Conservation (phyloP, 2,797 vertebrate genomes). For the Pseudotriccus pelzelni region DNA sequence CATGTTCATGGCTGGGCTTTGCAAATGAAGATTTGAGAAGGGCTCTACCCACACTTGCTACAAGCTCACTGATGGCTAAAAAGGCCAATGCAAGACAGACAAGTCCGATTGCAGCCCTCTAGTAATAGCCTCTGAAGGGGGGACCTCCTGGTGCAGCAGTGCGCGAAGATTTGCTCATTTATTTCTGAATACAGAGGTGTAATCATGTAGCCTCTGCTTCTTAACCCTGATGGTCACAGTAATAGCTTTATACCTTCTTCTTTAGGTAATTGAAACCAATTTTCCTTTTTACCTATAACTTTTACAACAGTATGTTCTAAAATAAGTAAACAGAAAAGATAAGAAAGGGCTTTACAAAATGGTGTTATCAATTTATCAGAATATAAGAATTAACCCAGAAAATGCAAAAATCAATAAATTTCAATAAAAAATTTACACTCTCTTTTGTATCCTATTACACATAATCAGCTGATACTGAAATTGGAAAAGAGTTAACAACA, state of each 20-base stretch:
- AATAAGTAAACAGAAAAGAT: conserved; percentile 5
- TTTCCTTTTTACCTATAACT: conserved; percentile 38
- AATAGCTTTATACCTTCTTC: conserved; percentile 7
- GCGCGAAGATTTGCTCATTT: conserved; percentile 6
- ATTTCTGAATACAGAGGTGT: neutral
- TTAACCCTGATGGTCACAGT: neutral
- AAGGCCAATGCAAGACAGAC: too few relatives aligned
- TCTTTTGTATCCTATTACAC: neutral
- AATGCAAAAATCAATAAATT: neutral
- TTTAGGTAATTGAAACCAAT: conserved; percentile 29
- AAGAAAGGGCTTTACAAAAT: conserved; percentile 8
- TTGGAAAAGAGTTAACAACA: neutral
- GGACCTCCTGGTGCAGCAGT: neutral
- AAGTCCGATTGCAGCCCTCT: too few relatives aligned
- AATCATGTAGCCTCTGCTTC: neutral
- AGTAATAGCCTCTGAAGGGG: neutral
- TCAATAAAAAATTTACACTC: neutral
- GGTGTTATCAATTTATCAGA: neutral
- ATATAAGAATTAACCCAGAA: neutral
- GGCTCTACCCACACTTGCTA: too few relatives aligned
- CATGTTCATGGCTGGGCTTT: too few relatives aligned
- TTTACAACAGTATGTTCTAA: conserved; percentile 26
- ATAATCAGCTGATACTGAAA: neutral
- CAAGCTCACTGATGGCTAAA: too few relatives aligned
- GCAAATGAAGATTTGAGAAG: too few relatives aligned